These are phyloP conservation scores for Elaphurus davidianus DNA, from an alignment of 2,113 vertebrate genomes.

Conservation along the genomic window DNA sequence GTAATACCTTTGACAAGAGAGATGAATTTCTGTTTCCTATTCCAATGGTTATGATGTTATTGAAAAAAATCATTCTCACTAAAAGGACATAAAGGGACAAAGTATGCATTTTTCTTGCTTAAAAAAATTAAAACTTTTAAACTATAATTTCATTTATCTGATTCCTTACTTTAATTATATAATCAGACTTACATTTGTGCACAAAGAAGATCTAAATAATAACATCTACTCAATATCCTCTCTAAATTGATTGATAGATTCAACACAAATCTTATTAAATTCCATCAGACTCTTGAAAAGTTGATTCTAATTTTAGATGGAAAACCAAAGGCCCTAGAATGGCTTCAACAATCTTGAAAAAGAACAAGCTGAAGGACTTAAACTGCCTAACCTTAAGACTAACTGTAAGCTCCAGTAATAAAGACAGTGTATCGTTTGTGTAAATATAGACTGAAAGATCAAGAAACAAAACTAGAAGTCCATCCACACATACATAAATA, in stretches of 20 bases:
- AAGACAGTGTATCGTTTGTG: background rate
- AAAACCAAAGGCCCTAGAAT: background rate
- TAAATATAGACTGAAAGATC: background rate
- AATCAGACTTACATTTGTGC: background rate
- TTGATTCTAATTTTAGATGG: background rate
- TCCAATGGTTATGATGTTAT: background rate
- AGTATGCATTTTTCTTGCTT: background rate
- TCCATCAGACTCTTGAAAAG: background rate
- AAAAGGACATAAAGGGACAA: background rate
- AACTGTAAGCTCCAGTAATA: background rate
- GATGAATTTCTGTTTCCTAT: background rate
- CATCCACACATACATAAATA: background rate
- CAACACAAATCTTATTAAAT: background rate
- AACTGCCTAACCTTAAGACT: background rate
- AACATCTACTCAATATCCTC: background rate
- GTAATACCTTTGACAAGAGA: background rate
- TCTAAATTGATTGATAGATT: background rate
- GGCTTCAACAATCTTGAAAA: background rate
- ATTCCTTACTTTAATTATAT: background rate
- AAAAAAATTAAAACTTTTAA: background rate
- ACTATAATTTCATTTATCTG: background rate
- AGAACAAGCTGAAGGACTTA: background rate
- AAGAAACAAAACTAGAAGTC: background rate
- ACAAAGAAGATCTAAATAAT: background rate
- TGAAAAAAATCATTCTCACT: background rate